Evolutionary conservation across 2,113 vertebrate genomes (phyloP).

Genomic region (Pica pica): DNA sequence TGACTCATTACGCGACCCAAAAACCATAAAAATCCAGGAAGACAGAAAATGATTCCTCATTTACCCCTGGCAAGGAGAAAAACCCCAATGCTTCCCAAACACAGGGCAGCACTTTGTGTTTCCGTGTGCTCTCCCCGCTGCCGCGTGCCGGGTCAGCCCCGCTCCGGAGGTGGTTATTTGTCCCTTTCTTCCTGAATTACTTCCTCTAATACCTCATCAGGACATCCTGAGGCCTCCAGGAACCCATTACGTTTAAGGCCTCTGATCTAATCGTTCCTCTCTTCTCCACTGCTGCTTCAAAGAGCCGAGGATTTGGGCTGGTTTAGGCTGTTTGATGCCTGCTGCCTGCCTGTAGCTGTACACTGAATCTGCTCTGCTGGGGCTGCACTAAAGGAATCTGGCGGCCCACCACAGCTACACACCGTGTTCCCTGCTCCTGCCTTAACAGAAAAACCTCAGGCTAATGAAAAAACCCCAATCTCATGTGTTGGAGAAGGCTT

Average conservation of each 20-base stretch:
- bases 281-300: constrained; percentile 55
- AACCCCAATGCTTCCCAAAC: not conserved
- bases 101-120: not conserved
- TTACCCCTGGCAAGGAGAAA: not conserved
- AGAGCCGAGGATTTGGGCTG: constrained; percentile 54
- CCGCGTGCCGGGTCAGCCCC: constrained; percentile 32
- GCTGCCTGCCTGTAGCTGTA: constrained; percentile 70
- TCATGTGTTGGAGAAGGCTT: not conserved
- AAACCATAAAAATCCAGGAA: not conserved
- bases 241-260: constrained; percentile 60
- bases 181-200: constrained; percentile 81
- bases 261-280: constrained; percentile 69
- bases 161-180: constrained; percentile 75
- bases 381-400: not conserved
- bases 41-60: constrained; percentile 17
- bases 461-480: not conserved
- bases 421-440: not conserved
- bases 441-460: not conserved
- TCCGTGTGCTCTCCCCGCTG: not conserved
- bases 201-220: constrained; percentile 86
- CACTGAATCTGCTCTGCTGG: constrained; percentile 57
- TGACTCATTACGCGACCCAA: not conserved
- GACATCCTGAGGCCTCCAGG: constrained; percentile 80
- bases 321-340: constrained; percentile 64
- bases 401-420: constrained; percentile 19